A percentile compares a stretch with the other conserved stretches of the same genome.
phyloP scores from a whole-genome alignment of 2,797 vertebrate genomes.

The Phoeniculus purpureus region DNA sequence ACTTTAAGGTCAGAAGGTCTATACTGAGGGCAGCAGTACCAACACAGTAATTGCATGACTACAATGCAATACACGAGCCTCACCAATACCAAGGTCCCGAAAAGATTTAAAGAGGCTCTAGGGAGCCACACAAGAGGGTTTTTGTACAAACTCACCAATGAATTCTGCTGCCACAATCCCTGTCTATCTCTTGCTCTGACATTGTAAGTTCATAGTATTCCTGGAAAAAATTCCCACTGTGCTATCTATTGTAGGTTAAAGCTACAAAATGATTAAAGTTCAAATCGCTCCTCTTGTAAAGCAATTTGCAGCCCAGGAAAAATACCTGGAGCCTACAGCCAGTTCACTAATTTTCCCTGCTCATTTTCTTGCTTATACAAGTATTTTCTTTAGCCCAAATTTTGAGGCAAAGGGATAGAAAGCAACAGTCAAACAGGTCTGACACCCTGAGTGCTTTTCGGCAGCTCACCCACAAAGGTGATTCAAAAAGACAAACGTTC shows the following conservation, averaged over 20 bases:
- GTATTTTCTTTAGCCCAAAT: background rate
- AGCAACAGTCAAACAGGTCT: background rate
- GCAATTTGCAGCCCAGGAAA: background rate
- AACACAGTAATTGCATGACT: background rate
- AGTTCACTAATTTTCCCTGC: background rate
- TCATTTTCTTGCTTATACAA: background rate
- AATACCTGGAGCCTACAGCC: background rate
- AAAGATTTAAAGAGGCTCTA: background rate
- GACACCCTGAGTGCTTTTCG: background rate
- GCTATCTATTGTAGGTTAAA: background rate
- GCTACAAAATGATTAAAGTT: conserved; percentile 37
- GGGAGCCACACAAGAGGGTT: background rate
- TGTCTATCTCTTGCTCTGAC: background rate
- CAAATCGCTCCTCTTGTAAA: background rate
- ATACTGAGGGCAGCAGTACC: background rate
- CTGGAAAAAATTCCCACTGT: background rate
- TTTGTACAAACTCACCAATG: background rate
- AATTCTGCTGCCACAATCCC: background rate
- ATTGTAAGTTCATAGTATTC: background rate
- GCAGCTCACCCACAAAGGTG: background rate
- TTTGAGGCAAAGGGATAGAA: background rate
- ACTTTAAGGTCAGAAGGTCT: background rate
- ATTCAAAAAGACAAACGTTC: background rate
- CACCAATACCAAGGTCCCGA: background rate
- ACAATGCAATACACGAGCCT: background rate